Evolutionary conservation across 1,140 invertebrate species (phyloP).

Genomic region (Cotesia typhae): DNA sequence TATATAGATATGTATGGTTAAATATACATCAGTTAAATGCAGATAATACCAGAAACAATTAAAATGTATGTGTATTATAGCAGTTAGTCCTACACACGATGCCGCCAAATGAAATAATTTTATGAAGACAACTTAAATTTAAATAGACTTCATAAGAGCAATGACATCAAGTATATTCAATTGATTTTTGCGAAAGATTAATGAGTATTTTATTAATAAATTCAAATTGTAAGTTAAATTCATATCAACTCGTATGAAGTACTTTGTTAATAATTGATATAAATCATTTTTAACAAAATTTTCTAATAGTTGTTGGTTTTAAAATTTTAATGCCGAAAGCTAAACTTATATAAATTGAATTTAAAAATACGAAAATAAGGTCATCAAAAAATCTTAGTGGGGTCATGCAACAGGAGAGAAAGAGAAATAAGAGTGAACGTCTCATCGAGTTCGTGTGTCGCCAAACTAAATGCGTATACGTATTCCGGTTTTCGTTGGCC

Average conservation of each 20-base stretch:
- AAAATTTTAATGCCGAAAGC: neutral
- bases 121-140: conserved; percentile 4
- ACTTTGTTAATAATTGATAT: neutral
- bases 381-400: conserved; percentile 26
- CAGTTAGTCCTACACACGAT: neutral
- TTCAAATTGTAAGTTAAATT: neutral
- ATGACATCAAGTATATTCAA: neutral
- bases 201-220: neutral
- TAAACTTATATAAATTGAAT: conserved; percentile 10
- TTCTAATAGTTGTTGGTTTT: neutral
- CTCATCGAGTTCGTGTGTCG: conserved; percentile 7
- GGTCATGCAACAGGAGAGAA: conserved; percentile 13
- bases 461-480: conserved; percentile 27
- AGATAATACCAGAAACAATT: no score
- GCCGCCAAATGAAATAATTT: no score
- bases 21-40: no score
- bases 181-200: neutral
- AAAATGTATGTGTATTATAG: no score
- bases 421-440: neutral
- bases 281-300: neutral
- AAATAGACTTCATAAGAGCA: neutral
- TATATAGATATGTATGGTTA: no score
- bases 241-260: no score
- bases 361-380: conserved; percentile 21
- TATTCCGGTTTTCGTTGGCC: conserved; percentile 24